Base-by-base conservation (phyloP, 1,140 invertebrate species). In the Drosophila athabasca region DNA sequence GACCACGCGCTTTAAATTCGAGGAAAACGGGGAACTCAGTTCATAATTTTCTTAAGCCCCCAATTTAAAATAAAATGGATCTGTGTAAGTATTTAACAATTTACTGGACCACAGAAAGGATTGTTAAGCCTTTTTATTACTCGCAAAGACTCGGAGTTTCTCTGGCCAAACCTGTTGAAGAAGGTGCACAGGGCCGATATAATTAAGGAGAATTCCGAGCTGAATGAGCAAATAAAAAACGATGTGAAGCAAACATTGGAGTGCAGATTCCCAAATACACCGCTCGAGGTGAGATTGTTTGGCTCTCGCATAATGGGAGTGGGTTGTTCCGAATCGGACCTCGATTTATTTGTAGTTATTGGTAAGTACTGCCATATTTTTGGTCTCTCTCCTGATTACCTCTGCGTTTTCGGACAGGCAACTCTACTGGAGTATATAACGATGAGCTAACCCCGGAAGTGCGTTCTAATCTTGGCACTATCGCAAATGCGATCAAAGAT, bases 261-360 rank as follows among this genome's bases (percentile, higher is more conserved):
- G 4, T 8, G 3, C 13, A 13, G 41, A 9, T 44, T 59, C 24
- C 31, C n/a, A 2, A 0, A 41, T 9, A 15, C 0, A 5, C 17
- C 39, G 1, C 41, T 76, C 1, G 8, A 49, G 3, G 5, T 58
- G 2, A 13, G 64, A 39, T 3, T 15, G 0, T 76, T 76, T 13
- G 74, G 74, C 4, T 77, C 75, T 4, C 65, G 75, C 0, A 29
- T 55, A 2, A 22, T 77, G 65, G 72, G 73, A 1, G 2, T 76
- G 29, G 75, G 53, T 15, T 3, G n/a, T 4, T 8, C 7, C 1
- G 6, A 41, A 8, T 77, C 73, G 0, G 73, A 77, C 9, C 35
- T 76, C 29, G 75, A 77, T 11, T 13, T 77, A 3, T 70, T 46
- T 41, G 31, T 76, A 1, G 15, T 76, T 5, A 26, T 39, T 17